These are phyloP conservation scores for Microtus oregoni DNA, from an alignment of 2,113 vertebrate species.

Conservation along the genomic window DNA sequence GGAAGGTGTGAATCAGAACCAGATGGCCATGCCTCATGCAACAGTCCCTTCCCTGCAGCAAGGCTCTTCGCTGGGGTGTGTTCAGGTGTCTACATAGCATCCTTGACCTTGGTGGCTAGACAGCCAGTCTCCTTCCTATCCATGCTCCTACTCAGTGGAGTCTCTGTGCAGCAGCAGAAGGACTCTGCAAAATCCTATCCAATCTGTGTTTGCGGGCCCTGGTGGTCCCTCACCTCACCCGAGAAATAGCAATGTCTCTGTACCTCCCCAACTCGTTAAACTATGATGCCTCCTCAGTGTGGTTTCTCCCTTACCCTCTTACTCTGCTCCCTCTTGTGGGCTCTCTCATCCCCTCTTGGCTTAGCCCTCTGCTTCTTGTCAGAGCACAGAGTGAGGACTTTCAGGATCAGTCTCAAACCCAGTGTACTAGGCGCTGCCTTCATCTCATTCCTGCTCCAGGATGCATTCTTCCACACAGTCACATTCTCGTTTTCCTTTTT, in stretches of 20 bases:
- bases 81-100: neutral
- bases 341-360: neutral
- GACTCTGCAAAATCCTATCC: neutral
- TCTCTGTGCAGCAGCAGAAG: neutral
- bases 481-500: neutral
- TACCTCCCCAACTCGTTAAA: neutral
- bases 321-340: neutral
- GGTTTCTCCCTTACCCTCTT: neutral
- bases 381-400: neutral
- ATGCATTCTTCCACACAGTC: neutral
- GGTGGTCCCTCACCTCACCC: neutral
- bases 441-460: too few species aligned
- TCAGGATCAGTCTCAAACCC: neutral
- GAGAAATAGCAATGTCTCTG: neutral
- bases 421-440: neutral
- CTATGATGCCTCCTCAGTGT: neutral
- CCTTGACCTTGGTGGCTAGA: neutral
- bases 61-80: neutral
- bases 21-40: neutral
- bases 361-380: neutral
- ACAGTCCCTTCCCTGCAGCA: neutral
- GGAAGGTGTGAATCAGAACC: neutral
- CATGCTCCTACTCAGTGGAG: neutral
- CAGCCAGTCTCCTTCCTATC: neutral
- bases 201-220: neutral